Evolutionary conservation across 2,888 invertebrate species (phyloP).

Genomic region (Anagyrus pseudococci): DNA sequence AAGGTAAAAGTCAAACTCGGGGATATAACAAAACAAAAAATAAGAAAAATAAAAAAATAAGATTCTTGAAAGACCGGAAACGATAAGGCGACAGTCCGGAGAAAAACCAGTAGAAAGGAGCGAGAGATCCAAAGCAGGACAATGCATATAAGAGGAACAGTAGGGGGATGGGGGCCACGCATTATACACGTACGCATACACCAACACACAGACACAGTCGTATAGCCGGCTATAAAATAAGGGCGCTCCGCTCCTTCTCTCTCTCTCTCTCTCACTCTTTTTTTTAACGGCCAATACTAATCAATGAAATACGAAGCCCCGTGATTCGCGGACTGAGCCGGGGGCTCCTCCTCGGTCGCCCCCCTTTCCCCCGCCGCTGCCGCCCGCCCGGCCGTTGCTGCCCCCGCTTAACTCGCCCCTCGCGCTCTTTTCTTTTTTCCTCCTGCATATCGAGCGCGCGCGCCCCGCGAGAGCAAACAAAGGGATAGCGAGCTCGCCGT

Average conservation of each 20-base stretch:
- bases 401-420: not conserved
- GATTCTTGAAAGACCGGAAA: not conserved
- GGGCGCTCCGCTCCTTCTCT: too few relatives aligned
- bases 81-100: not conserved
- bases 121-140: too few relatives aligned
- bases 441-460: conserved; percentile 1
- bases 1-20: too few relatives aligned
- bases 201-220: too few relatives aligned
- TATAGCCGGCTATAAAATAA: conserved; percentile 50
- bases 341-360: conserved; percentile 11
- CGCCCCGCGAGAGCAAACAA: conserved; percentile 52
- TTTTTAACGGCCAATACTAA: conserved; percentile 60
- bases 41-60: not conserved
- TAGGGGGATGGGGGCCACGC: too few relatives aligned
- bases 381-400: not conserved
- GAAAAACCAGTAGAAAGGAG: too few relatives aligned
- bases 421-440: not conserved
- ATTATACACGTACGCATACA: too few relatives aligned
- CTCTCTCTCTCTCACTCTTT: conserved; percentile 39
- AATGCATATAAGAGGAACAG: too few relatives aligned
- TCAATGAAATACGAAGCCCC: conserved; percentile 60
- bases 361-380: not conserved
- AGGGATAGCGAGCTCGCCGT: conserved; percentile 45
- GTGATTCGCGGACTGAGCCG: conserved; percentile 47
- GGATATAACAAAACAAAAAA: too few relatives aligned